Percentiles rank a stretch among this genome's conserved stretches.
Evolutionary conservation across 2,888 invertebrate genomes (phyloP).

Genomic region (Labia minor): DNA sequence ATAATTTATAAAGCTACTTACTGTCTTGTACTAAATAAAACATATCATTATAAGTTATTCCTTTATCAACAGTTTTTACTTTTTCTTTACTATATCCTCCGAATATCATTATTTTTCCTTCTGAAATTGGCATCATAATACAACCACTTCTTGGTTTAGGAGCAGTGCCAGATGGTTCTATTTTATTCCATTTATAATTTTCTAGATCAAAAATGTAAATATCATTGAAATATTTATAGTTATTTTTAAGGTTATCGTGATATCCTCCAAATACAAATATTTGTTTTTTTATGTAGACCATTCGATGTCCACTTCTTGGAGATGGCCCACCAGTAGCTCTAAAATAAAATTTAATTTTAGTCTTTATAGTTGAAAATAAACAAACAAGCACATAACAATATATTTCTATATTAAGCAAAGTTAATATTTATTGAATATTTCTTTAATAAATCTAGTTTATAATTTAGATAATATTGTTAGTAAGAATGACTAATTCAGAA

Average conservation of each 20-base stretch:
- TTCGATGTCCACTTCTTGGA: conserved; percentile 79
- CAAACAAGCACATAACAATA: not conserved
- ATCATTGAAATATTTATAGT: conserved; percentile 86
- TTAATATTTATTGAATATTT: too few species aligned
- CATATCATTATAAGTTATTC: conserved; percentile 59
- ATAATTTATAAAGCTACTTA: conserved; percentile 34
- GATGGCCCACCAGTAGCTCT: conserved; percentile 63
- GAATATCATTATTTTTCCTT: conserved; percentile 56
- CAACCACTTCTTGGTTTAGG: conserved; percentile 76
- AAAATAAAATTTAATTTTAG: not conserved
- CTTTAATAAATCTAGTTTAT: too few species aligned
- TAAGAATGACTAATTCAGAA: too few species aligned
- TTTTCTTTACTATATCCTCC: conserved; percentile 68
- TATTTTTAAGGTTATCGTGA: conserved; percentile 73
- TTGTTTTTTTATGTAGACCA: conserved; percentile 67
- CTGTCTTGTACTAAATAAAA: conserved; percentile 52
- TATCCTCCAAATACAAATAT: conserved; percentile 85
- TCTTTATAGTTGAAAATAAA: not conserved
- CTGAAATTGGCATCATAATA: conserved; percentile 52
- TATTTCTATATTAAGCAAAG: too few species aligned
- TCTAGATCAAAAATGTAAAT: conserved; percentile 70
- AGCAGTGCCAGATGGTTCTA: conserved; percentile 51
- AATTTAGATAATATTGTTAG: too few species aligned
- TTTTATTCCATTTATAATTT: conserved; percentile 62
- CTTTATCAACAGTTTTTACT: conserved; percentile 61